Percentiles rank a stretch among this genome's conserved stretches.
phyloP scores from a whole-genome alignment of 2,888 invertebrate species.

The Tetranychus piercei region DNA sequence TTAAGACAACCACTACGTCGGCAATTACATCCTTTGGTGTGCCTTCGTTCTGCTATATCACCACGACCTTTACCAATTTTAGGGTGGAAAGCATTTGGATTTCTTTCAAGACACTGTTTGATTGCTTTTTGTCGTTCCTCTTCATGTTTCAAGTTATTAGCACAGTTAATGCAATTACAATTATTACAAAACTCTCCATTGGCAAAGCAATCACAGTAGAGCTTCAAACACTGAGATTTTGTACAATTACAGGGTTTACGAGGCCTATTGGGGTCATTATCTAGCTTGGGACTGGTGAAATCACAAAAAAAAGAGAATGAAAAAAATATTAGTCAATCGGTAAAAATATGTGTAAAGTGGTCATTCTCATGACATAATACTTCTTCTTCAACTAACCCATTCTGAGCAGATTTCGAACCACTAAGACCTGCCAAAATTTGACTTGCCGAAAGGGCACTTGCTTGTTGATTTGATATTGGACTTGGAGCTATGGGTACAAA shows the following conservation, averaged over 20 bases:
- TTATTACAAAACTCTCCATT: constrained; percentile 95
- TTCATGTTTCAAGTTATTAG: constrained; percentile 85
- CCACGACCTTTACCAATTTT: constrained; percentile 60
- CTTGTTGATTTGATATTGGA: constrained; percentile 9
- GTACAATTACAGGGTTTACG: constrained; percentile 93
- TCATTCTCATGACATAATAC: too few species aligned
- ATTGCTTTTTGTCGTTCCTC: constrained; percentile 80
- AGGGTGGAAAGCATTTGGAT: constrained; percentile 92
- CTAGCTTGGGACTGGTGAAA: constrained; percentile 14
- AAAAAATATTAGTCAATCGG: not conserved
- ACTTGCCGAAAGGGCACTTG: constrained; percentile 1
- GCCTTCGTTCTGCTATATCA: constrained; percentile 49
- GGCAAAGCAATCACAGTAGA: constrained; percentile 98
- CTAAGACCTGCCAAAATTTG: constrained; percentile 11
- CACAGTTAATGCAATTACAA: constrained; percentile 95
- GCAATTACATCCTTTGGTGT: constrained; percentile 97
- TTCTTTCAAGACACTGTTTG: constrained; percentile 77
- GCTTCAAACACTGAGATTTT: constrained; percentile 89
- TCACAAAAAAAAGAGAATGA: not conserved
- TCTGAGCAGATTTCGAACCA: constrained; percentile 9
- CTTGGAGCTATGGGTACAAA: constrained; percentile 19
- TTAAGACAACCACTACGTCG: constrained; percentile 93
- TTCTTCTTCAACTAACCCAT: constrained; percentile 1
- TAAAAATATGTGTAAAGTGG: not conserved
- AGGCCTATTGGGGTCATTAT: constrained; percentile 14